A percentile compares a stretch with the other conserved stretches of the same genome.
phyloP scores from a whole-genome alignment of 1,140 invertebrate species.

The Drosophila ananassae region DNA sequence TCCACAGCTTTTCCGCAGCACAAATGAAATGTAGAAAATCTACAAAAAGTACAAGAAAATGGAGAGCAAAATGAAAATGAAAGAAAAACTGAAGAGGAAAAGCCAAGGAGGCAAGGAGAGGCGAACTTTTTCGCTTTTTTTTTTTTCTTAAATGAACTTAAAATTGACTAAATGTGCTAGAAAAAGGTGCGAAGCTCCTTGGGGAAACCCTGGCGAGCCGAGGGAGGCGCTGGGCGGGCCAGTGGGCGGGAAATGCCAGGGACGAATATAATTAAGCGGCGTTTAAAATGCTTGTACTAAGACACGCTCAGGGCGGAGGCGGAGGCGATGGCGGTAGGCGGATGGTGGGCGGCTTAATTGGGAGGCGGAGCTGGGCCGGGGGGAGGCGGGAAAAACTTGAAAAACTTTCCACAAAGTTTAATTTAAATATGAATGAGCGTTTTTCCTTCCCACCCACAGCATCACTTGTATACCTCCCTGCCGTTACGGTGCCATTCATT shows the following conservation, averaged over 20 bases:
- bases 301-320: constrained; percentile 6
- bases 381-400: constrained; percentile 10
- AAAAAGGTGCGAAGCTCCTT: constrained; percentile 60
- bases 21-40: constrained; percentile 48
- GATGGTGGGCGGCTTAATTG: too few species aligned
- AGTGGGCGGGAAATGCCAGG: constrained; percentile 12
- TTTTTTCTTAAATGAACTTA: constrained; percentile 69
- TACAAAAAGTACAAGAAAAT: constrained; percentile 7
- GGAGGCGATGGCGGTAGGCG: background rate
- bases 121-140: constrained; percentile 48
- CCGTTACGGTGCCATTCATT: background rate
- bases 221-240: background rate
- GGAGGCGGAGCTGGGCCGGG: constrained; percentile 11
- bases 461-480: background rate
- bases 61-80: background rate
- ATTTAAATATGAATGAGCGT: constrained; percentile 77
- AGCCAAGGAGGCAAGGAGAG: constrained; percentile 6
- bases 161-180: constrained; percentile 81
- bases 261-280: constrained; percentile 78
- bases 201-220: constrained; percentile 10
- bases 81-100: constrained; percentile 22
- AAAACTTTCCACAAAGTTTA: constrained; percentile 76
- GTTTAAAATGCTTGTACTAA: constrained; percentile 76
- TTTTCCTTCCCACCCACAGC: constrained; percentile 2
- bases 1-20: constrained; percentile 46